phyloP scores from a whole-genome alignment of 2,113 vertebrate genomes.

The Monarcha castaneiventris region DNA sequence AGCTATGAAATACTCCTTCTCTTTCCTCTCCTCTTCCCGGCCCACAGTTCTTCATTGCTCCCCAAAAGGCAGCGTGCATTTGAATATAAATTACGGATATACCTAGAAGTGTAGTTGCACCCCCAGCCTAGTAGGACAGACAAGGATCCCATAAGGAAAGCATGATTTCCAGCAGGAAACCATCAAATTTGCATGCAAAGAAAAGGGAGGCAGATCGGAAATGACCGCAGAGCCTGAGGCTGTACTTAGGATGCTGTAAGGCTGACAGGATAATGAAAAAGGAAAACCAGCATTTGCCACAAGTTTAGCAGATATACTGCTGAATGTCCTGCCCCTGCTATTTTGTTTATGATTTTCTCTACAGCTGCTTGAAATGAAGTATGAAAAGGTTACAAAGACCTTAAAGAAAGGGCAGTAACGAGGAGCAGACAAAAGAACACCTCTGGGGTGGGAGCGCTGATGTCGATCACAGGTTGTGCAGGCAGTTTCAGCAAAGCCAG shows the following conservation, averaged over 20 bases:
- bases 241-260: background rate
- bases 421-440: background rate
- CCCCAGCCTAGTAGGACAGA: background rate
- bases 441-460: background rate
- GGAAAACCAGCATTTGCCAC: background rate
- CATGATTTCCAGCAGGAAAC: background rate
- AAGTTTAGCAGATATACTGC: background rate
- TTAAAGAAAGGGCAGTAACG: background rate
- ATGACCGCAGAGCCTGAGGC: background rate
- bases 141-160: background rate
- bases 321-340: background rate
- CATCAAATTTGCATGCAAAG: background rate
- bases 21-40: background rate
- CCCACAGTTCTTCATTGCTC: background rate
- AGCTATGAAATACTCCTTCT: background rate
- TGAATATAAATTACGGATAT: background rate
- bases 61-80: background rate
- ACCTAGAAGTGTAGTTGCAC: background rate
- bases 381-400: background rate
- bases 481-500: background rate
- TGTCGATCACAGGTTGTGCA: background rate
- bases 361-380: background rate
- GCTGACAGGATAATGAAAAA: slow-evolving; percentile 28
- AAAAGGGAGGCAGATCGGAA: slow-evolving; percentile 5
- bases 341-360: background rate